phyloP scores from a whole-genome alignment of 1,140 invertebrate species.

The Orussus abietinus region DNA sequence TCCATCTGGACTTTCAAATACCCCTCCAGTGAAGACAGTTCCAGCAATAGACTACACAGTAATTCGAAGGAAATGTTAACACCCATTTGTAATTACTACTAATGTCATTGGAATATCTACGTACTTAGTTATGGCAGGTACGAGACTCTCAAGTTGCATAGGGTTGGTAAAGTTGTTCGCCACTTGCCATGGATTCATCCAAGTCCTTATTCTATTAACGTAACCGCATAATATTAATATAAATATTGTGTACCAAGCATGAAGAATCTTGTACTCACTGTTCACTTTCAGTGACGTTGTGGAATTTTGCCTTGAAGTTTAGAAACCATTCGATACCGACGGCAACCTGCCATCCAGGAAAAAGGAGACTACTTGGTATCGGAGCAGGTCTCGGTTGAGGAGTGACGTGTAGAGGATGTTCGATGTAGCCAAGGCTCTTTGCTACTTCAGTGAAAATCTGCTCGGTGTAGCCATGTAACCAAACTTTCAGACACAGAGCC shows the following conservation, averaged over 20 bases:
- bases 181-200: constrained; percentile 69
- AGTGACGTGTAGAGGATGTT: constrained; percentile 44
- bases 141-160: constrained; percentile 60
- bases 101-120: constrained; percentile 19
- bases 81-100: constrained; percentile 1
- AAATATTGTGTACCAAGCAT: constrained; percentile 9
- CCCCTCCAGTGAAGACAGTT: constrained; percentile 54
- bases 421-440: constrained; percentile 53
- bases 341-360: constrained; percentile 61
- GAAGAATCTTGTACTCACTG: constrained; percentile 53
- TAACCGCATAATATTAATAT: constrained; percentile 5
- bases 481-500: constrained; percentile 58
- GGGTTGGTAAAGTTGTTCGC: constrained; percentile 63
- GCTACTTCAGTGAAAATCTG: constrained; percentile 51
- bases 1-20: constrained; percentile 56
- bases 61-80: constrained; percentile 9
- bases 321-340: constrained; percentile 59
- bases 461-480: constrained; percentile 52
- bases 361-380: constrained; percentile 55
- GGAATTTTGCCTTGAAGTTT: constrained; percentile 55
- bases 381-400: constrained; percentile 49
- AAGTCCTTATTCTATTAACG: constrained; percentile 58
- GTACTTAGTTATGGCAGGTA: constrained; percentile 57
- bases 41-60: constrained; percentile 49
- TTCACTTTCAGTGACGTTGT: constrained; percentile 57